Base-by-base conservation (phyloP, 2,797 vertebrate species). In the Thamnophis elegans region DNA sequence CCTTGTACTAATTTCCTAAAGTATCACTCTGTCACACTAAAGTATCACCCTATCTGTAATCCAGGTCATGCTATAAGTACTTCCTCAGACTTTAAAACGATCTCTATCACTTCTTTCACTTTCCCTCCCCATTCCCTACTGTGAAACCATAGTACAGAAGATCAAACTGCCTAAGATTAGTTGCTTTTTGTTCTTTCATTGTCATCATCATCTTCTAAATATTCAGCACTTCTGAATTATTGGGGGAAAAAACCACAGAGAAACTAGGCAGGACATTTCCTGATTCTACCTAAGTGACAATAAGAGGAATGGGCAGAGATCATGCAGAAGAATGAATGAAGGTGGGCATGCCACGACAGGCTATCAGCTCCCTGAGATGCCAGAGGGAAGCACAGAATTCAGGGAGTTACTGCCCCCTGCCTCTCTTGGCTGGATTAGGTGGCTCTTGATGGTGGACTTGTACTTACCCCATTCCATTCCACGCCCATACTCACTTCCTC, bases 391-490 rank as follows among this genome's bases (percentile, higher is more conserved):
- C 22, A 0, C 89, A 94, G 92, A 62, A 94, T 93, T 86, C 91
- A 93, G 91, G 73, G 78, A 91, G 91, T 12, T 54, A 91, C 94
- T 96, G 94, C 95, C 95, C 96, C 95, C 93, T 89, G 93, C 92
- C 95, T 95, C 95, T 93, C 93, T 94, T 95, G 94, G 95, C 97
- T 92, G 0, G 95, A 96, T 96, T 94, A 96, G 94, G 95, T 95
- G 94, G 92, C 95, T 97, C 97, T 96, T 97, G 97, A 97, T 97
- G 95, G 98, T 98, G 98, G 98, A 98, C 98, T 96, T 98, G 98
- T 98, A 99, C 99, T 99, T 98, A 99, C 99, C 99, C 99, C 99
- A 1, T 98, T 99, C 99, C 99, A 99, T 97, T 99, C 99, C 97
- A 99, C 98, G 96, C 98, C 98, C 98, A 99, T 99, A 98, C 99